phyloP scores from a whole-genome alignment of 1,140 invertebrate genomes.

The Glomeris maerens region DNA sequence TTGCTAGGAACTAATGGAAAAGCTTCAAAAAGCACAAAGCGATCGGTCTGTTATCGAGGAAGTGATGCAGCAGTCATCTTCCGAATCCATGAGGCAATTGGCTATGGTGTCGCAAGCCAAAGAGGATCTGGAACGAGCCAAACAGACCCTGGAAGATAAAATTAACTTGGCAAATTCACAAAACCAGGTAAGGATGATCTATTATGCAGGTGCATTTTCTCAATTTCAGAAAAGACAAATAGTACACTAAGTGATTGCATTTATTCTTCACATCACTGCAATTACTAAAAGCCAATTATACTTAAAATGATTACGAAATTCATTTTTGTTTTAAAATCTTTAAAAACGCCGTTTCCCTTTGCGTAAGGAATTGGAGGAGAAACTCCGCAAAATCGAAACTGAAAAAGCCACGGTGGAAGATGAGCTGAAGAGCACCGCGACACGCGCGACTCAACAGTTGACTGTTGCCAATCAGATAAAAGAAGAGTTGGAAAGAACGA shows the following conservation, averaged over 20 bases:
- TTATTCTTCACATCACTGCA: no score
- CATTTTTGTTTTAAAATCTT: no score
- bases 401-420: constrained; percentile 1
- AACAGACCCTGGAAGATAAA: background rate
- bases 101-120: background rate
- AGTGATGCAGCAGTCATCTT: constrained; percentile 32
- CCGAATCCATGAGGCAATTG: constrained; percentile 8
- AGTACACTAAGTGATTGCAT: no score
- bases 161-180: background rate
- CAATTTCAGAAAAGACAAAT: no score
- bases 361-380: constrained; percentile 2
- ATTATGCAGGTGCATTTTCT: no score
- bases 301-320: no score
- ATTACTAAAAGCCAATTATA: no score
- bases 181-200: background rate
- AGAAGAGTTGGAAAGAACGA: background rate
- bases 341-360: no score
- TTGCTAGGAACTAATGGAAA: constrained; percentile 9
- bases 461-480: background rate
- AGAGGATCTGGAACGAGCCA: background rate
- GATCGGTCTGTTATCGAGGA: constrained; percentile 28
- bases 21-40: constrained; percentile 3
- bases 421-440: constrained; percentile 1
- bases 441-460: background rate
- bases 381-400: background rate